Evolutionary conservation across 1,140 invertebrate genomes (phyloP).

Genomic region (Conus ventricosus): DNA sequence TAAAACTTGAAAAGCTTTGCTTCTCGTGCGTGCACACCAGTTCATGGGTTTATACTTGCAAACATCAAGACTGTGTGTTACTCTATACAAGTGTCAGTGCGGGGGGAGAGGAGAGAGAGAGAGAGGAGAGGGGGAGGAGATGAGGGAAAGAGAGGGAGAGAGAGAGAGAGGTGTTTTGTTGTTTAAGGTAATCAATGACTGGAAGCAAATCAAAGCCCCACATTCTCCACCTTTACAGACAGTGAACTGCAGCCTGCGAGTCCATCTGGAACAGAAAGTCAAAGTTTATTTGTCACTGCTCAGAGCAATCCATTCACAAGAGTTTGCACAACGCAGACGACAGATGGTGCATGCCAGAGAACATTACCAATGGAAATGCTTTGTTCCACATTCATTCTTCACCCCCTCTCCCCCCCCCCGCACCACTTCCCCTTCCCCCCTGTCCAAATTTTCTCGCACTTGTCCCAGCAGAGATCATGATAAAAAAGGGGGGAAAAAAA

Average conservation of each 20-base stretch:
- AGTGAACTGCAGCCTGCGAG: too few relatives aligned
- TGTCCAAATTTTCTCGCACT: not conserved
- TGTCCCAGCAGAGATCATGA: not conserved
- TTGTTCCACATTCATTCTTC: not conserved
- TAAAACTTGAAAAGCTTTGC: not conserved
- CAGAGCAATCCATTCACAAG: not conserved
- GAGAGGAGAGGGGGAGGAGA: too few relatives aligned
- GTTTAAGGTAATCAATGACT: too few relatives aligned
- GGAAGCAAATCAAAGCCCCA: too few relatives aligned
- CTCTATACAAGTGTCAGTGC: not conserved
- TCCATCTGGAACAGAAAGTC: not conserved
- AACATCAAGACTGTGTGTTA: too few relatives aligned
- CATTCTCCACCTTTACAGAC: not conserved
- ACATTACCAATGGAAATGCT: not conserved
- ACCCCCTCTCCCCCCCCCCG: not conserved
- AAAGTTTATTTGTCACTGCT: slow-evolving; percentile 7
- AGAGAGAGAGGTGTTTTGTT: not conserved
- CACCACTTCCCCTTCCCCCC: not conserved
- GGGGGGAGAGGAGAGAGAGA: not conserved
- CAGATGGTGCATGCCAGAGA: not conserved
- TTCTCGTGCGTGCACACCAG: too few relatives aligned
- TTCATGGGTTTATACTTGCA: too few relatives aligned
- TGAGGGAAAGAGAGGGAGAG: too few relatives aligned
- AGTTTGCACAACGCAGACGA: not conserved
- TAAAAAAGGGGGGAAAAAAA: not conserved